These are phyloP conservation scores for Chelon auratus DNA, from an alignment of 2,797 vertebrate species.

Conservation along the genomic window DNA sequence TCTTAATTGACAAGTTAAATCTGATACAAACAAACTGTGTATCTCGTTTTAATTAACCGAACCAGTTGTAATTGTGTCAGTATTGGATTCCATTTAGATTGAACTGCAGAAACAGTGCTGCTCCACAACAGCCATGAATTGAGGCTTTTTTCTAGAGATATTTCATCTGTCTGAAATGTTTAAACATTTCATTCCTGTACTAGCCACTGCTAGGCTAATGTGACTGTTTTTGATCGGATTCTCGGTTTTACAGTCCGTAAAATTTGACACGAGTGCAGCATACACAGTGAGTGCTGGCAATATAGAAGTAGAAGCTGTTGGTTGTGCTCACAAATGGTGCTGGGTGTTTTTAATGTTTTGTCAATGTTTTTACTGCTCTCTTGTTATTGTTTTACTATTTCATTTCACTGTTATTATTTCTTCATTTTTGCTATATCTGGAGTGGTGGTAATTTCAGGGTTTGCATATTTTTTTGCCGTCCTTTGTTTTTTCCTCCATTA, in stretches of 20 bases:
- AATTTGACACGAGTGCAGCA: not conserved
- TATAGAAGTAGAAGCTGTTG: not conserved
- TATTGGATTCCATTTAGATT: constrained; percentile 19
- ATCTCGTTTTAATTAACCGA: constrained; percentile 18
- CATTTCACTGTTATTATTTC: constrained; percentile 10
- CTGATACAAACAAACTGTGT: not conserved
- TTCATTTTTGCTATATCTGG: constrained; percentile 18
- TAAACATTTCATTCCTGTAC: not conserved
- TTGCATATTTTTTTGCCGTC: constrained; percentile 9
- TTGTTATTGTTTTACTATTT: constrained; percentile 25
- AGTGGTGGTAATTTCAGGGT: constrained; percentile 1
- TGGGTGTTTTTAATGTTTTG: constrained; percentile 29
- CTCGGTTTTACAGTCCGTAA: constrained; percentile 10
- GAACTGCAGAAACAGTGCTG: not conserved
- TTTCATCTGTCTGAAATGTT: constrained; percentile 28
- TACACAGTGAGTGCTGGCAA: not conserved
- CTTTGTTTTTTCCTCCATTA: constrained; percentile 5
- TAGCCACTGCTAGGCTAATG: constrained; percentile 11
- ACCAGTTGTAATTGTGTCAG: constrained; percentile 22
- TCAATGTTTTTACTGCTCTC: constrained; percentile 8
- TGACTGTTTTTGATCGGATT: not conserved
- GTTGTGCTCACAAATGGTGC: constrained; percentile 18
- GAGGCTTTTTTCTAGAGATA: constrained; percentile 9
- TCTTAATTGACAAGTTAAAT: constrained; percentile 23
- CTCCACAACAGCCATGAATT: constrained; percentile 7